Conservation (phyloP, 30 jellyfish, hydroid and myxozoan genomes). For the Catostylus mosaicus region DNA sequence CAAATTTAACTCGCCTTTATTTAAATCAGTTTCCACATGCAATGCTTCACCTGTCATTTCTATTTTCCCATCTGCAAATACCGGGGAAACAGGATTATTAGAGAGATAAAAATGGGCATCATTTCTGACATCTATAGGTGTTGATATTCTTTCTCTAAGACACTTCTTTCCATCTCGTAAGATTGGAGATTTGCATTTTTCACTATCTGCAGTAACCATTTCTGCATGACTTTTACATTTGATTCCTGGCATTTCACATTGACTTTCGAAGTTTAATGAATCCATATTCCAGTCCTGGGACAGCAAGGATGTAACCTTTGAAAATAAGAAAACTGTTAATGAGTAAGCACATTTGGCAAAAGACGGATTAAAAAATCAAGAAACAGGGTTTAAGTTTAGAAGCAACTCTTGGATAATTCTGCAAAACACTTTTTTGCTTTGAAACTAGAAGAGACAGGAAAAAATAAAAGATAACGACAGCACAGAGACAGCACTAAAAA, state of each 20-base stretch:
- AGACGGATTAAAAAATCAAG: not conserved
- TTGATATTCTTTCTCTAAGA: constrained; percentile 31
- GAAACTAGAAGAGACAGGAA: too few relatives aligned
- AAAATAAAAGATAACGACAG: too few relatives aligned
- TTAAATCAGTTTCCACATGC: not conserved
- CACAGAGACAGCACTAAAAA: too few relatives aligned
- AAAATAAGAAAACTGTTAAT: too few relatives aligned
- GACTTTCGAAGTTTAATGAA: constrained; percentile 13
- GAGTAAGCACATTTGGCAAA: too few relatives aligned
- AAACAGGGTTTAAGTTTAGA: too few relatives aligned
- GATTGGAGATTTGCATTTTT: not conserved
- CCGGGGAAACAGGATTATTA: constrained; percentile 35
- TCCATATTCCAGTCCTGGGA: not conserved
- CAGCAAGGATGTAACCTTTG: not conserved
- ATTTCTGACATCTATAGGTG: constrained; percentile 32
- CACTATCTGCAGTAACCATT: not conserved
- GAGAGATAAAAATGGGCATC: not conserved
- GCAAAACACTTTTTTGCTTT: too few relatives aligned
- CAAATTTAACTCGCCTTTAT: not conserved
- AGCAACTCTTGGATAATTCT: too few relatives aligned
- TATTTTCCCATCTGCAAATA: not conserved
- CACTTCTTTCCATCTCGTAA: not conserved
- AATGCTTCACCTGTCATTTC: not conserved
- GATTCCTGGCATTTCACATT: not conserved
- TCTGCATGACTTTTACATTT: not conserved